phyloP scores from a whole-genome alignment of 2,888 invertebrate genomes.

The Rhorus exstirpatorius region DNA sequence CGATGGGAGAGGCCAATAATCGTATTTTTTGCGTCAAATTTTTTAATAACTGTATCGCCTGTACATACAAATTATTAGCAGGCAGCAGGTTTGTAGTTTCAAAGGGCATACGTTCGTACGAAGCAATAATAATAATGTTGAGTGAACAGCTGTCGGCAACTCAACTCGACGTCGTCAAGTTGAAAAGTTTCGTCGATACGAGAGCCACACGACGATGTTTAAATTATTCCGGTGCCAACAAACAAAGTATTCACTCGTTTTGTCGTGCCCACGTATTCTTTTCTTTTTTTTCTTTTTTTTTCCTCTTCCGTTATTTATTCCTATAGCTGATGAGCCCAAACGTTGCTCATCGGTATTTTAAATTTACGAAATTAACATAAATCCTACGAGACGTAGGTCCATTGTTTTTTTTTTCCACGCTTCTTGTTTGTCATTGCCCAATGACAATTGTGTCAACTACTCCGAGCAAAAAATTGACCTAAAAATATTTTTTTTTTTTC shows the following conservation, averaged over 20 bases:
- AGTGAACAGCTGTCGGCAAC: constrained; percentile 39
- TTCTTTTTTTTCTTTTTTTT: constrained; percentile 21
- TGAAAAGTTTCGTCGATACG: constrained; percentile 51
- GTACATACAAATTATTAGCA: constrained; percentile 18
- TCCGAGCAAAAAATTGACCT: too few relatives aligned
- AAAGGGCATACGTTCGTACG: not conserved
- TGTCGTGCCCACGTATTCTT: constrained; percentile 53
- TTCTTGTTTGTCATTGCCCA: not conserved
- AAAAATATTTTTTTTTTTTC: too few relatives aligned
- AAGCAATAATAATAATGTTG: constrained; percentile 41
- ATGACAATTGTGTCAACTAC: too few relatives aligned
- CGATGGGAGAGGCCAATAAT: too few relatives aligned
- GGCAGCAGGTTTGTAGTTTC: constrained; percentile 21
- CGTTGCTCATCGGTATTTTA: constrained; percentile 15
- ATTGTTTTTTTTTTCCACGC: not conserved
- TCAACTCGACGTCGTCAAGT: constrained; percentile 30
- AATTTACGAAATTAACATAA: constrained; percentile 7
- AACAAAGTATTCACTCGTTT: constrained; percentile 10
- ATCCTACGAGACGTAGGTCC: not conserved
- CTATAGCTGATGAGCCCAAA: not conserved
- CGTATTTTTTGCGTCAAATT: too few relatives aligned
- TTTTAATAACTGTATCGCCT: too few relatives aligned
- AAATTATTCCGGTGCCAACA: constrained; percentile 29
- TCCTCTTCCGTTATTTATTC: constrained; percentile 27
- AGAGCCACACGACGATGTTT: constrained; percentile 32